Evolutionary conservation across 2,797 vertebrate species (phyloP), one percentile per base, ranked within the genome.

Genomic region (Rhadinocentrus ornatus): DNA sequence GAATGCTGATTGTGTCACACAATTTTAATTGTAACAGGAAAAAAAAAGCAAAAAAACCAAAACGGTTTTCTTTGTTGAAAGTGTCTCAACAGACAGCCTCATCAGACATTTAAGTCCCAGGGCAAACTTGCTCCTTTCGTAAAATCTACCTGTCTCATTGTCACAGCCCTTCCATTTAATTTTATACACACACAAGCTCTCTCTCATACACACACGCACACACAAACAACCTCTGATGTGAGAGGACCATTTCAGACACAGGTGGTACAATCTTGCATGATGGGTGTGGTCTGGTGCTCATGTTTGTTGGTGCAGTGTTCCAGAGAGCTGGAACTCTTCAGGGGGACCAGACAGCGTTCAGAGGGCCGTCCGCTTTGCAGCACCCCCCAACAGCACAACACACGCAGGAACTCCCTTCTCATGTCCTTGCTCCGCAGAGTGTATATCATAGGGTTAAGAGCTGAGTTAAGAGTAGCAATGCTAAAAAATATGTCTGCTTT

Each of bases 381-480:
- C 20, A 92, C 85, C 3, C 95, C 92, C 85, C 96, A 96, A 89
- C 96, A 98, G 85, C 94, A 96, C 3, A 98, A 82, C 22, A 97
- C 91, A 0, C 97, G 84, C 56, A 96, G 89, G 71, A 99, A 96
- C 86, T 98, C 97, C n/a, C 89, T 92, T 5, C 97, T 92, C 96
- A 99, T 97, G 90, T 99, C 97, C 81, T 95, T 95, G 91, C 97
- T 99, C 65, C 97, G 91, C 87, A 97, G 85, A 0, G 96, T 96
- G 86, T 99, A 99, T 84, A 99, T 99, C 62, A 99, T 69, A 0
- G 97, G 97, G 90, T 99, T 99, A 74, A 98, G 95, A 0, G 96
- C 94, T 0, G 97, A 99, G 93, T 99, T 99, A 88, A 98, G 91
- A 0, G 96, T 96, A 87, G 97, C 96, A 1, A 99, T 92, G 60